Evolutionary conservation across 2,113 vertebrate species (phyloP), one percentile per base, ranked within the genome.

Genomic region (Chiloscyllium plagiosum): DNA sequence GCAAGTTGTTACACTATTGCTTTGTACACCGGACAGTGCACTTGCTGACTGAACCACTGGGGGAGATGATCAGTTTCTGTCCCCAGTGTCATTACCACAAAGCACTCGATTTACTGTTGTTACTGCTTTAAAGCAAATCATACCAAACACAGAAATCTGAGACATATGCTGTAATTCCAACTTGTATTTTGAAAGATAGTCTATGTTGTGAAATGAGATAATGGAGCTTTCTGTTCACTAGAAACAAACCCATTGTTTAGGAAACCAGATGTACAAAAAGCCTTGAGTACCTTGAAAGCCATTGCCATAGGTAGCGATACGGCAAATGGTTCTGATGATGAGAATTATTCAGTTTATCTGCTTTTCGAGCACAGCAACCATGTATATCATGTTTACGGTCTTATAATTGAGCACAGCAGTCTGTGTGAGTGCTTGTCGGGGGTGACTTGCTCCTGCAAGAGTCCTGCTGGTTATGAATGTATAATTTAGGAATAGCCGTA

Each of bases 391-490:
- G 65, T 92, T 66, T 90, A 61, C 61, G 26, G 86, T 7, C 50
- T 13, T 13, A 89, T 65, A 92, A 66, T 10, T 37, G 33, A 66
- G 80, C n/a, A 93, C 15, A 47, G 56, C 89, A 22, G 89, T 93
- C 56, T 56, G 86, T 90, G 87, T 92, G 56, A 33, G 29, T 37
- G 65, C 33, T 65, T 47, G 94, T 72, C 19, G 69, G 69, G 47
- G 22, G 50, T 56, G 86, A 61, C 50, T 90, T 76, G 69, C 15
- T 26, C 19, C 72, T 47, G 66, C 68, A 26, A 50, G 94, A 72
- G 37, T 72, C 69, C 42, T 94, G 92, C 37, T 94, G 37, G 66
- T 94, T 94, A 17, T 69, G 68, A 95, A 70, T 95, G 94, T 72
- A 95, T 95, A 95, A 95, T 95, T 76, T 50, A 95, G 50, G 68